Conservation (phyloP, 2,888 invertebrate species). For the Therioaphis trifolii region DNA sequence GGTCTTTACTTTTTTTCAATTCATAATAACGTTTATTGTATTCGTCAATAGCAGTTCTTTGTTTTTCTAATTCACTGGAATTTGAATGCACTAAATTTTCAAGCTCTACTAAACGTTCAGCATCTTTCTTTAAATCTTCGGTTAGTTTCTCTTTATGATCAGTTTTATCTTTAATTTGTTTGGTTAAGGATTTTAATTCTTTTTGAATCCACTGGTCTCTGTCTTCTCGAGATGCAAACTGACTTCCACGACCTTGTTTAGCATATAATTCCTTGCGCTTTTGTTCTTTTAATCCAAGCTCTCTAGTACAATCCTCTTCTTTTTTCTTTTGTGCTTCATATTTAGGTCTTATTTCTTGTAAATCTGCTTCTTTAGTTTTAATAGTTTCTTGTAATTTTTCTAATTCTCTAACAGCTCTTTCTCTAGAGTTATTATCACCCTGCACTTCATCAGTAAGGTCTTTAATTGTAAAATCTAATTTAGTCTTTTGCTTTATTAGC, state of each 20-base stretch:
- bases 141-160: constrained; percentile 89
- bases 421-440: constrained; percentile 93
- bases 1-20: constrained; percentile 93
- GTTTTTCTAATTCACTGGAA: constrained; percentile 82
- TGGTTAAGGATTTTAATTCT: constrained; percentile 89
- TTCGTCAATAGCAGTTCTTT: constrained; percentile 91
- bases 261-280: constrained; percentile 96
- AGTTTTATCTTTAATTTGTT: constrained; percentile 94
- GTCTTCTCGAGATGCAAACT: constrained; percentile 93
- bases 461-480: constrained; percentile 92
- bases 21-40: constrained; percentile 96
- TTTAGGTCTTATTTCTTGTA: constrained; percentile 90
- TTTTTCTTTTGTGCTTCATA: constrained; percentile 93
- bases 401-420: constrained; percentile 84
- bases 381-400: constrained; percentile 89
- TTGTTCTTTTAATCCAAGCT: constrained; percentile 92
- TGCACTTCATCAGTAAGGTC: constrained; percentile 95
- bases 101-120: constrained; percentile 79
- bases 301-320: constrained; percentile 91
- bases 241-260: constrained; percentile 96
- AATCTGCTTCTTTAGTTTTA: constrained; percentile 86
- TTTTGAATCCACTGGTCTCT: constrained; percentile 96
- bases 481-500: constrained; percentile 91
- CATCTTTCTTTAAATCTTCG: constrained; percentile 89
- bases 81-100: constrained; percentile 69